Percentiles rank a stretch among this genome's conserved stretches.
Evolutionary conservation across 2,888 invertebrate species (phyloP).

Genomic region (Caenorhabditis imperialis): DNA sequence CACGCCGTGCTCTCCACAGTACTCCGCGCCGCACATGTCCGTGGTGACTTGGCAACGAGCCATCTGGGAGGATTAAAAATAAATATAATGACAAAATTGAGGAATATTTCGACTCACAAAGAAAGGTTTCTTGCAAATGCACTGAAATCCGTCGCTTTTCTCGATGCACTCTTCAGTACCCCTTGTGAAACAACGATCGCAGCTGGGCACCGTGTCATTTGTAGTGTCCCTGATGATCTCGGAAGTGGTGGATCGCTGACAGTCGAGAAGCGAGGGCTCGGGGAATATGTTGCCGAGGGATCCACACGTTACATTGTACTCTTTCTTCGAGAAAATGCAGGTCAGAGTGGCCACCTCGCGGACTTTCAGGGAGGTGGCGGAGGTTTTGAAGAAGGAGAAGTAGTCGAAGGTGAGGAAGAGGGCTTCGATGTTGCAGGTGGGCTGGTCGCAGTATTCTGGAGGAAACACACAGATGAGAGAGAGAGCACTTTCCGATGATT

Average conservation of each 20-base stretch:
- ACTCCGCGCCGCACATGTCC: not conserved
- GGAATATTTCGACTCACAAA: too few species aligned
- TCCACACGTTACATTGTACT: slow-evolving; percentile 14
- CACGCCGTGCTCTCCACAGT: slow-evolving; percentile 13
- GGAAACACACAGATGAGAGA: not conserved
- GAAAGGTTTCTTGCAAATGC: not conserved
- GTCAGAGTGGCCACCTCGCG: not conserved
- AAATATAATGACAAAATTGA: too few species aligned
- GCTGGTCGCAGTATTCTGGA: slow-evolving; percentile 19
- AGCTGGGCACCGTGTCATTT: slow-evolving; percentile 8
- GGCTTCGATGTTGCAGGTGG: slow-evolving; percentile 10
- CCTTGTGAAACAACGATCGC: not conserved
- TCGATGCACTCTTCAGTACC: slow-evolving; percentile 2
- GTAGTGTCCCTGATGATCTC: slow-evolving; percentile 2
- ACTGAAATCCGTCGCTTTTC: not conserved
- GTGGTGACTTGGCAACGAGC: slow-evolving; percentile 2
- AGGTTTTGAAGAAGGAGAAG: slow-evolving; percentile 2
- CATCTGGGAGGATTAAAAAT: too few species aligned
- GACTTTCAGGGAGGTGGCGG: not conserved
- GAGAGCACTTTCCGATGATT: too few species aligned
- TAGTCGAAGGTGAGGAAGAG: slow-evolving; percentile 14
- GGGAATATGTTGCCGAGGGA: slow-evolving; percentile 17
- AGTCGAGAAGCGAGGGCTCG: slow-evolving; percentile 17
- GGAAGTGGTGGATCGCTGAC: not conserved
- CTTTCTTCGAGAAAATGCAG: slow-evolving; percentile 17